Base-by-base conservation (phyloP, 2,797 vertebrate species). In the Fringilla coelebs region DNA sequence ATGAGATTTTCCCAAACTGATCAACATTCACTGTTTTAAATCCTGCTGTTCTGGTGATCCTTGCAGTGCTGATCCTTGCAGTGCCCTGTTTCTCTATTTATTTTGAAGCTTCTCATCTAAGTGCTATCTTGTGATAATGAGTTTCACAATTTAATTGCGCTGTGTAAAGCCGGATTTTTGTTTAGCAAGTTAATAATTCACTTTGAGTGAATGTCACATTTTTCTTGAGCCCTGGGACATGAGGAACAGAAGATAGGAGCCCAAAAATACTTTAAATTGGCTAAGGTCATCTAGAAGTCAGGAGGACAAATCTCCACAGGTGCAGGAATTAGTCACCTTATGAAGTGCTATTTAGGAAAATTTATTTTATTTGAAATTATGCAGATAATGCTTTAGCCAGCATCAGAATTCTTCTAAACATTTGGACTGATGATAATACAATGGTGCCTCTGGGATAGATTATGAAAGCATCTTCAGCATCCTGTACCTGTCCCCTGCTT, bases 11-110 rank as follows among this genome's bases (percentile, higher is more conserved):
- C 13, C 20, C 5, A 14, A 41, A 24, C 31, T 51, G 51, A 25
- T 25, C 26, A 65, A 43, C 6, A 13, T 40, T 54, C 0, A 0
- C 34, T 48, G 19, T 17, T 80, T 43, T 52, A 66, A 65, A n/a
- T 61, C 31, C 52, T 57, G 14, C 11, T 52, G 10, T 70, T 81
- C 21, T 62, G 26, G 29, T 48, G 61, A 74, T 36, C 22, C 20
- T 83, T 86, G 29, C 20, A 36, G 22, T 73, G 46, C 9, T 48
- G 61, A 74, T 36, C 22, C 20, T 83, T 84, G 29, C 20, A 36
- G 22, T 73, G 41, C 9, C 5, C 29, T 34, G 5, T 45, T 29
- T 82, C n/a, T 71, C 11, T 32, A 14, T 41, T 45, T 89, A 52
- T 89, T 84, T 73, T 51, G 4, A 66, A 67, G 29, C 22, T 60